These are phyloP conservation scores for Drosophila albomicans DNA, from an alignment of 1,140 invertebrate genomes.

Conservation along the genomic window DNA sequence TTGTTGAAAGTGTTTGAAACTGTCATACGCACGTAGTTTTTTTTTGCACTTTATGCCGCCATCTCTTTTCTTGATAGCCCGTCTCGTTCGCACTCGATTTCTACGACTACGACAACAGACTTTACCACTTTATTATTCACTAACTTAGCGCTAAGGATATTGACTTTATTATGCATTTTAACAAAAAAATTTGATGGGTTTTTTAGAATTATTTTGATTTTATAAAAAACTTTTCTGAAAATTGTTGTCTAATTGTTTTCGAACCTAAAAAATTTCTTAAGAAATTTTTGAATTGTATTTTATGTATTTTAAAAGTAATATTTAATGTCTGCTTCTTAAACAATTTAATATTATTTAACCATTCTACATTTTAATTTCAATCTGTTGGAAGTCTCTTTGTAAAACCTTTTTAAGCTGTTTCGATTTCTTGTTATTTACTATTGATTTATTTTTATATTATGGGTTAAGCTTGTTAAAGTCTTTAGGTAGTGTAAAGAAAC, in stretches of 20 bases:
- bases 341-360: no score
- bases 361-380: no score
- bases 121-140: conserved; percentile 59
- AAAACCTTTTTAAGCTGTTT: no score
- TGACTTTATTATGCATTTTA: neutral
- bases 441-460: no score
- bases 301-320: no score
- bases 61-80: conserved; percentile 7
- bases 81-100: conserved; percentile 11
- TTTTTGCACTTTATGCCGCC: conserved; percentile 11
- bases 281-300: no score
- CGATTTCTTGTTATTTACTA: no score
- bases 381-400: no score
- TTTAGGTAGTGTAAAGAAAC: conserved; percentile 26
- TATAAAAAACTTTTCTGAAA: no score
- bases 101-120: conserved; percentile 45
- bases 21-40: conserved; percentile 71
- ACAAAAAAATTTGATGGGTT: neutral
- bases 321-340: no score
- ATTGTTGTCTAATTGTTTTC: no score
- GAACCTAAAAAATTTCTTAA: no score
- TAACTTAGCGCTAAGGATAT: neutral
- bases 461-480: neutral
- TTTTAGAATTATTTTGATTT: neutral
- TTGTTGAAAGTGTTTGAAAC: conserved; percentile 71